Evolutionary conservation across 2,797 vertebrate genomes (phyloP), one percentile per base, ranked within the genome.

Genomic region (Trachops cirrhosus): DNA sequence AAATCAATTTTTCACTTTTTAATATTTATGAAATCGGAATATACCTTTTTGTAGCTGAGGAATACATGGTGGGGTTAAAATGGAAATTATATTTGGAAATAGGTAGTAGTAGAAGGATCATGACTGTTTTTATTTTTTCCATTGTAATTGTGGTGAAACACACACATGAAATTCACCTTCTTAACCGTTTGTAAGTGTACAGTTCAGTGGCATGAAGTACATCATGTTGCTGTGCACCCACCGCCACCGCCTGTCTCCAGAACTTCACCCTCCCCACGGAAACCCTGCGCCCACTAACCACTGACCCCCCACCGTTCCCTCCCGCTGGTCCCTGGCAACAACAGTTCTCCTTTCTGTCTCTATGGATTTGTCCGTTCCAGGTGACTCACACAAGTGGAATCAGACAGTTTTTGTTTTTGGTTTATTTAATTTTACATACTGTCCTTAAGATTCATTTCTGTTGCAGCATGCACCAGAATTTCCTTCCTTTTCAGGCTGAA

Each of bases 1-100:
- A 96, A 82, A 39, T 89, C 12, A 16, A 14, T 83, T 85, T 22
- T 89, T 82, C 39, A 88, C 26, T 75, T 90, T 92, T 94, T 70
- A 73, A 52, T 73, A 64, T 82, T 84, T 74, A 41, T 79, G 68
- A 86, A 93, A 26, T 68, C 18, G 50, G 32, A 79, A 70, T 50
- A n/a, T 6, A 59, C 7, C 9, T 57, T 79, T 11, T 16, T 16
- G 9, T 83, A 41, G 57, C 34, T 68, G 50, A 46, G 83, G 24
- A 82, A 37, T 64, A 46, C 59, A 26, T 50, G 48, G 9, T 64
- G 29, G 64, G 26, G n/a, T 12, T 67, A 21, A 24, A 85, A 37
- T n/a, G 67, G 68, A 82, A 48, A 70, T 82, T 22, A 6, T 41
- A 80, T 79, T 94, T 95, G 75, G 37, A 82, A 83, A 70, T 50